Base-by-base conservation (phyloP, 64 coral and sea anemone species). In the Catalaphyllia jardinei region DNA sequence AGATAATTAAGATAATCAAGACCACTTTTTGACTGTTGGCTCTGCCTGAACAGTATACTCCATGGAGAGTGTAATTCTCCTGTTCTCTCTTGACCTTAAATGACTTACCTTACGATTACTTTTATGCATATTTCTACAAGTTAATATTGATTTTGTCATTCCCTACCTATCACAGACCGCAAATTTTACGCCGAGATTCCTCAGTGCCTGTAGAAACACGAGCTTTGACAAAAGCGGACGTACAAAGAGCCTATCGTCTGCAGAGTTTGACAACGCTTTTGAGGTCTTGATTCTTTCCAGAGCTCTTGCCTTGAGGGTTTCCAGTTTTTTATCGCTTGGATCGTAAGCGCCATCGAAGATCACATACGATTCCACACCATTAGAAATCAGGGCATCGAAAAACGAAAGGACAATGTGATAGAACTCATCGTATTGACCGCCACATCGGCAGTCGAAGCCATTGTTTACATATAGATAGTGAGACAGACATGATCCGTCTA, bases 121-220 rank as follows among this genome's bases (percentile, higher is more conserved):
- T 57, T 12, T 57, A 57, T 16, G 42, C 78, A 85, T 49, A 72
- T 10, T 9, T 16, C 11, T 57, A 12, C 1, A 57, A 57, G 10
- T 16, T 1, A 57, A 0, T 9, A 57, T 57, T 57, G 54, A 57
- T 57, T 57, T 57, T 57, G 15, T 57, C 11, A 57, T 57, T 57
- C 11, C 84, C 31, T 85, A 96, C 94, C 94, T 89, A n/a, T 96
- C 94, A 60, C 94, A 92, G n/a, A 92, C 79, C 7, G 67, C 94
- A 87, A 92, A 96, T 52, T 62, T 35, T 80, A 96, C 54, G 63
- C 19, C 67, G 30, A 62, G 62, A 59, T 89, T 83, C 30, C 74
- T 30, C 29, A 96, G 80, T n/a, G 88, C 90, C 65, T 96, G 86
- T 20, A 89, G 13, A 64, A 96, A 96, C 6, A 92, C 72, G 22